phyloP scores from a whole-genome alignment of 2,888 invertebrate species.

The Acanthosepion esculentum region DNA sequence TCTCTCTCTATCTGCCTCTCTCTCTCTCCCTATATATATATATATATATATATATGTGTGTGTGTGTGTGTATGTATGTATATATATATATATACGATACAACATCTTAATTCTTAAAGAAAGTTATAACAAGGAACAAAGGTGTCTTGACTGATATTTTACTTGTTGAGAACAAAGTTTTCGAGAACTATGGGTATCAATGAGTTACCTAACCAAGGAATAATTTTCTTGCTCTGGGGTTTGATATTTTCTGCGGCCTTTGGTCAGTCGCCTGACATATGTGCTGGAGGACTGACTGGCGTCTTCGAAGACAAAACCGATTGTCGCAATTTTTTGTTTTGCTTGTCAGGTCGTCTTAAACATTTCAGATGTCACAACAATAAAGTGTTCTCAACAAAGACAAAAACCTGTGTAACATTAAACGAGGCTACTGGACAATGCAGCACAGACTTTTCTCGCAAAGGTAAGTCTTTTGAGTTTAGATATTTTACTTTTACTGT shows the following conservation, averaged over 20 bases:
- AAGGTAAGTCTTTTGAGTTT: background rate
- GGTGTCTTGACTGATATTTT: background rate
- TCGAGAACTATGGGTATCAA: background rate
- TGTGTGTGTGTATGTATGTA: background rate
- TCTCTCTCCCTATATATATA: background rate
- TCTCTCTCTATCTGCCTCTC: no score
- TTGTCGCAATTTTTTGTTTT: slow-evolving; percentile 14
- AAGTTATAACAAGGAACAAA: background rate
- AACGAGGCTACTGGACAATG: slow-evolving; percentile 35
- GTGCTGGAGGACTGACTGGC: slow-evolving; percentile 6
- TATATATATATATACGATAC: background rate
- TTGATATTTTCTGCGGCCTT: background rate
- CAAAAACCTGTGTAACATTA: slow-evolving; percentile 34
- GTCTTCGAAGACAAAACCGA: background rate
- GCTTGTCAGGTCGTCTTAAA: slow-evolving; percentile 2
- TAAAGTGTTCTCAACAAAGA: slow-evolving; percentile 33
- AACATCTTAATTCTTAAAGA: background rate
- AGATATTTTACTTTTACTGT: background rate
- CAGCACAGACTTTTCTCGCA: background rate
- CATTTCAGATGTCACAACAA: slow-evolving; percentile 36
- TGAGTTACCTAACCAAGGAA: background rate
- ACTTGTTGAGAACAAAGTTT: background rate
- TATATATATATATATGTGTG: background rate
- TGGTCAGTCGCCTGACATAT: background rate
- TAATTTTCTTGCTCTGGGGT: background rate